Base-by-base conservation (phyloP, 2,888 invertebrate genomes). In the Platycheirus rosarum region DNA sequence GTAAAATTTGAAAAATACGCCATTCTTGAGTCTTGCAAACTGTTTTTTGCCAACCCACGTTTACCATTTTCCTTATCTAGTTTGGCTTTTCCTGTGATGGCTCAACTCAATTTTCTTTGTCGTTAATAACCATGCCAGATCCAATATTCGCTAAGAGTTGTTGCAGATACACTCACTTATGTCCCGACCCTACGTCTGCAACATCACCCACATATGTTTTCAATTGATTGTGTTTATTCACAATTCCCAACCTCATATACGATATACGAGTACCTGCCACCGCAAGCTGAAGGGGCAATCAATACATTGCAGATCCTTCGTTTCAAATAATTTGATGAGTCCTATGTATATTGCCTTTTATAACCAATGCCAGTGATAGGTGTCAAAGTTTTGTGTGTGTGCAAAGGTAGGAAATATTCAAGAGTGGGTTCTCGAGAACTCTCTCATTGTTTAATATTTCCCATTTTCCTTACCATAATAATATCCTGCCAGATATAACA, bases 251-350 rank as follows among this genome's bases (percentile, higher is more conserved):
- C 29, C 26, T n/a, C 44, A 16, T 44, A n/a, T n/a, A 53, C 11
- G 40, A 37, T 29, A 23, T 5, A 23, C 11, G 2, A 53, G n/a
- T 42, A 35, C 66, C 23, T 29, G 53, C 16, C 42, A 29, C 20
- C 42, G 11, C 20, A 44, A 42, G 44, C 35, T 44, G 63, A 23
- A 49, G 51, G 29, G 40, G 42, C 44, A 68, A 68, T 79, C 74
- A 55, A 74, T 79, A 68, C 26, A 26, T 73, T 40, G 74, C 78
- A 79, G 78, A 79, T 55, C 62, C 62, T 60, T 53, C 71, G 29
- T 46, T 60, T 78, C 60, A 78, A 78, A 73, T 55, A 46, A 44
- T 73, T 68, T 73, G 60, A 73, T 44, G 66, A 53, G 62, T 29
- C 60, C 48, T 29, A n/a, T n/a, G n/a, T n/a, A 44, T 55, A 53